Evolutionary conservation across 1,140 invertebrate species (phyloP), one percentile per base, ranked within the genome.

Genomic region (Aphaenogaster ashmeadi): DNA sequence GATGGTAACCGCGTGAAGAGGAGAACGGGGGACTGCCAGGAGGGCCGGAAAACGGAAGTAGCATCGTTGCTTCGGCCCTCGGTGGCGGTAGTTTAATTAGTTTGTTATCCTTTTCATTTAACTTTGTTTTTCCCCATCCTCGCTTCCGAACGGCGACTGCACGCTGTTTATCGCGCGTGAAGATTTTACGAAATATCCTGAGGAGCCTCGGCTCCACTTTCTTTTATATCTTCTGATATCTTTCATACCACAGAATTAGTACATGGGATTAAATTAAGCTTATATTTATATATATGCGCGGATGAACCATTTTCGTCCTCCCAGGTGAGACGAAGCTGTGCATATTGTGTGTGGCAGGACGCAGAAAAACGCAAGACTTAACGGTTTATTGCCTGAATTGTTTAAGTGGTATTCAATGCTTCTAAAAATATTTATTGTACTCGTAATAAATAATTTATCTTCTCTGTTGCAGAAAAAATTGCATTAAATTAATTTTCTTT

Each of bases 71-170:
- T 88, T 86, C 69, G 36, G 79, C 54, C 88, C 60, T 71, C 75
- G 77, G 72, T 83, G 83, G 44, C 60, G 87, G 88, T 90, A 92
- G 90, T 93, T 93, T 93, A 93, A 93, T 92, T 93, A 93, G 92
- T 93, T 93, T 92, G 92, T 92, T 93, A 92, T 88, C 91, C 92
- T 90, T 92, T 91, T 88, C 92, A 85, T 90, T 91, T 89, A 90
- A 91, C 89, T 91, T 90, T 89, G 86, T 90, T 89, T 90, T 89
- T 88, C 83, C 50, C 62, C 11, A 36, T 38, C 44, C 72, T 58
- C 8, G 27, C 41, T 44, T 18, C 33, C 27, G 56, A 54, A n/a
- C 33, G 6, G 1, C 72, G 33, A 38, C 50, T 11, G 11, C 7
- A 5, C 5, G 21, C 74, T 27, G 41, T 36, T 38, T 64, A 64